Evolutionary conservation across 2,888 invertebrate genomes (phyloP), one percentile per base, ranked within the genome.

Genomic region (Folsomia manolachei): DNA sequence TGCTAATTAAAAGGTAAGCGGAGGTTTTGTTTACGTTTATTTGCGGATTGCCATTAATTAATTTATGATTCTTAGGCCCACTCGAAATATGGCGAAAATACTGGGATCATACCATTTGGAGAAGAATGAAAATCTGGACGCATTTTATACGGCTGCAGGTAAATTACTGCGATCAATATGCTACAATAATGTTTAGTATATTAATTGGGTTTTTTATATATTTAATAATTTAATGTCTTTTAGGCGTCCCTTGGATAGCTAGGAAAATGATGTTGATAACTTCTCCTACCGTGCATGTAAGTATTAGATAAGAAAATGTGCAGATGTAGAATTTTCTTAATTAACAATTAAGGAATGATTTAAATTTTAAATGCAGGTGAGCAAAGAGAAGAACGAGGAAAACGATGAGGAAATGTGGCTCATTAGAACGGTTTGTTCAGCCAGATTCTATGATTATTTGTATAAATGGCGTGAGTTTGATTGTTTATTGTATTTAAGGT

Each of bases 211-310:
- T n/a, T n/a, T n/a, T n/a, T n/a, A n/a, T n/a, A n/a, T n/a, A n/a
- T n/a, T n/a, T n/a, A n/a, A n/a, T n/a, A n/a, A n/a, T n/a, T n/a
- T n/a, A n/a, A n/a, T n/a, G n/a, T n/a, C n/a, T n/a, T n/a, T 19
- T 11, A 89, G 90, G 89, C 77, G 88, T 90, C 0, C 89, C 89
- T 56, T 90, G 85, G 77, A 84, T 90, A 82, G 87, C 87, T 0
- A 85, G 90, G 74, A 89, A 89, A 84, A 88, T 90, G 87, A 89
- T 90, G 87, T 81, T 84, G 23, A 83, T 87, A 81, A 86, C 88
- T 56, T 88, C 87, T 72, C 90, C 90, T 2, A 81, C 85, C 1
- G 84, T 90, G 84, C 88, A 88, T 83, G 88, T 90, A 26, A 82
- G 82, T 56, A 39, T 39, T 39, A 9, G 39, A 4, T 39, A 14